Evolutionary conservation across 2,113 vertebrate species (phyloP), one percentile per base, ranked within the genome.

Genomic region (Clupea harengus): DNA sequence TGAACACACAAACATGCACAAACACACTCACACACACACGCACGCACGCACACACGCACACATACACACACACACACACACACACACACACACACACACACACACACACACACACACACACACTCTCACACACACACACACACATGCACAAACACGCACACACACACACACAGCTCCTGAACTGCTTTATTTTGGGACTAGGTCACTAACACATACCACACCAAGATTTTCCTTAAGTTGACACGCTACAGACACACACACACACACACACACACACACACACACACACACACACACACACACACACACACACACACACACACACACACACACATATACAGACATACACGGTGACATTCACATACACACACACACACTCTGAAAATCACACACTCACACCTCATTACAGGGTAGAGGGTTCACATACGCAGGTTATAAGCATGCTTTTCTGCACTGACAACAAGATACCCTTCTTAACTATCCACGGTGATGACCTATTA

Each of bases 211-310:
- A 32, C 64, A 28, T 28, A 28, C 64, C 64, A 72, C 25, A 32
- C 20, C 64, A 32, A 25, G 64, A 28, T 10, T 72, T 72, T 32
- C 28, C 3, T 11, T 11, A 72, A 32, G 64, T 72, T 10, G 32
- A 25, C 25, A 72, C 18, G 6, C 20, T 20, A 60, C 54, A 60
- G 4, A 83, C 82, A 84, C 47, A 82, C 84, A 84, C 64, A 22
- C 67, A 72, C 44, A 84, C 81, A 89, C 39, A n/a, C 84, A n/a
- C 15, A 57, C 52, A 64, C 25, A n/a, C 81, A 52, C 6, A 64
- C 18, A 78, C 28, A 67, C 49, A 85, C 45, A 13, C 22, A 47
- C 46, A 47, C 46, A 47, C 46, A 47, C 46, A 47, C 46, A 47
- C 46, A 47, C 46, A 47, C 46, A 47, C 2, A 47, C 46, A 47